A percentile compares a stretch with the other conserved stretches of the same genome.
phyloP scores from a whole-genome alignment of 2,113 vertebrate species.

The Peromyscus californicus region DNA sequence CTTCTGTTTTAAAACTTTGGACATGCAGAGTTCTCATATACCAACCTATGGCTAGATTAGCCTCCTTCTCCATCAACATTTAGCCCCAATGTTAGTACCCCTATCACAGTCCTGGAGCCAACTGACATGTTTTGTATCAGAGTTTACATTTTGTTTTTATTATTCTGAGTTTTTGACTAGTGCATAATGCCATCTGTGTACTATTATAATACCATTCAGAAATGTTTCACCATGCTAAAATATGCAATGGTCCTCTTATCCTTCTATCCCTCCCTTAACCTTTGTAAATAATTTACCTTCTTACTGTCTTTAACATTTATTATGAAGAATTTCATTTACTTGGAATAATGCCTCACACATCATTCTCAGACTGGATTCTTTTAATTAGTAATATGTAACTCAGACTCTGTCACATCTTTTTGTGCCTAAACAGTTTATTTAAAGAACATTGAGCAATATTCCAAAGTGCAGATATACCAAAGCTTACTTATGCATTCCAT shows the following conservation, averaged over 20 bases:
- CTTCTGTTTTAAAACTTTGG: background rate
- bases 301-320: background rate
- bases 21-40: background rate
- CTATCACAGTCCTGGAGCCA: background rate
- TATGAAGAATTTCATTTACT: constrained; percentile 8
- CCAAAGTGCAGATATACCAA: background rate
- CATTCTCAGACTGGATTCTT: background rate
- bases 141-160: background rate
- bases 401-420: background rate
- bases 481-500: background rate
- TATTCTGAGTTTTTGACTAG: background rate
- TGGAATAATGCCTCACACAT: background rate
- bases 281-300: background rate
- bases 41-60: fast-evolving
- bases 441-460: background rate
- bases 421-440: background rate
- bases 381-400: background rate
- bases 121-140: background rate
- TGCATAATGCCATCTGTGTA: background rate
- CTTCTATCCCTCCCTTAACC: background rate
- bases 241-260: fast-evolving
- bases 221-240: background rate
- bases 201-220: background rate
- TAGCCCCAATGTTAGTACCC: background rate
- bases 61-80: background rate